phyloP scores from a whole-genome alignment of 2,888 invertebrate genomes.

The Apamea monoglypha region DNA sequence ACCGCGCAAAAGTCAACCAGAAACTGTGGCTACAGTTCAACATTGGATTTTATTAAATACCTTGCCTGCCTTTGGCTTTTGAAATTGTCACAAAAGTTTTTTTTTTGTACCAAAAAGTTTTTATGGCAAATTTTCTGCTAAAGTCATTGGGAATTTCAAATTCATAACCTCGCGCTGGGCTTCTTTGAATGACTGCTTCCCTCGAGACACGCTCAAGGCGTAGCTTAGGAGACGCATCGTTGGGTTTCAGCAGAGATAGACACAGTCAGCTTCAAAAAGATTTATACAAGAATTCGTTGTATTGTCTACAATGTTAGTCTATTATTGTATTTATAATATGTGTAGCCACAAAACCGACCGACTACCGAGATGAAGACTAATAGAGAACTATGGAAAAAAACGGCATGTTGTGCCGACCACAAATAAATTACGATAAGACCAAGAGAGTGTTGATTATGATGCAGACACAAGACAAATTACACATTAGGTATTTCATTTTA shows the following conservation, averaged over 20 bases:
- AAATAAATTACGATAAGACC: background rate
- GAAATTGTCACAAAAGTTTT: background rate
- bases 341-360: background rate
- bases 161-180: too few relatives aligned
- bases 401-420: too few relatives aligned
- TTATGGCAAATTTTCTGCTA: background rate
- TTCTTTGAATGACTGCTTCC: background rate
- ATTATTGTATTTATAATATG: background rate
- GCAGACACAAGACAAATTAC: too few relatives aligned
- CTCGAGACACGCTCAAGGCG: background rate
- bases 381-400: background rate
- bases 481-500: too few relatives aligned
- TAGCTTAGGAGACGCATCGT: background rate
- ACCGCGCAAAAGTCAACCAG: constrained; percentile 15
- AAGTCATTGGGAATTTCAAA: background rate
- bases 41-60: constrained; percentile 19
- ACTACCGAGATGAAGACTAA: background rate
- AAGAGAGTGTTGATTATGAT: too few relatives aligned
- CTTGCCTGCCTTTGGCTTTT: background rate
- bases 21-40: background rate
- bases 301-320: background rate
- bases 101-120: background rate
- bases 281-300: background rate
- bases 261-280: background rate
- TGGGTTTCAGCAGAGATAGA: background rate